Conservation (phyloP, 1,140 invertebrate species). For the Drosophila tsacasi region DNA sequence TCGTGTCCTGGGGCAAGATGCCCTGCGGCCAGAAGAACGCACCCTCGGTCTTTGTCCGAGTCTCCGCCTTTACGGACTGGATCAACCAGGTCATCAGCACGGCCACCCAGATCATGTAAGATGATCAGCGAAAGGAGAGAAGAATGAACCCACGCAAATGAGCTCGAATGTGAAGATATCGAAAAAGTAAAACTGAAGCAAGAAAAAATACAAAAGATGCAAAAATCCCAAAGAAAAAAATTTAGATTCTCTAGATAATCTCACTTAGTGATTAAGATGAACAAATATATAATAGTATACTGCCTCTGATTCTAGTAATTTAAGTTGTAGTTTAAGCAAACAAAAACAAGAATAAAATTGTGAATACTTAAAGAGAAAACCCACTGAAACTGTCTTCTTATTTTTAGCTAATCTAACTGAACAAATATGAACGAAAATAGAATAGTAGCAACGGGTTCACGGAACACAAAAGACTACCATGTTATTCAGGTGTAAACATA, state of each 20-base stretch:
- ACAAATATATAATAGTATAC: constrained; percentile 43
- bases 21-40: constrained; percentile 87
- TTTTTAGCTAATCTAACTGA: constrained; percentile 22
- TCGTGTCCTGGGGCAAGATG: constrained; percentile 84
- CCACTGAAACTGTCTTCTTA: constrained; percentile 5
- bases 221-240: constrained; percentile 49
- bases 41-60: constrained; percentile 91
- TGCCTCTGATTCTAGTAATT: constrained; percentile 33
- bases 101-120: constrained; percentile 67
- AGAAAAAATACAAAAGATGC: constrained; percentile 32
- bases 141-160: not conserved
- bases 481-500: not conserved
- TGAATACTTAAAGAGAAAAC: constrained; percentile 17
- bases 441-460: not conserved
- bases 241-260: constrained; percentile 57
- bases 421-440: constrained; percentile 15
- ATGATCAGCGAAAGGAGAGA: constrained; percentile 12
- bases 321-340: constrained; percentile 32
- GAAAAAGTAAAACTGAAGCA: constrained; percentile 36
- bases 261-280: constrained; percentile 54
- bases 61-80: constrained; percentile 88
- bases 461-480: not conserved
- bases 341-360: constrained; percentile 32
- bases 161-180: constrained; percentile 63
- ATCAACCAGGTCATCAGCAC: constrained; percentile 85